A percentile compares a stretch with the other conserved stretches of the same genome.
phyloP scores from a whole-genome alignment of 1,140 invertebrate genomes.

The Drosophila lowei region DNA sequence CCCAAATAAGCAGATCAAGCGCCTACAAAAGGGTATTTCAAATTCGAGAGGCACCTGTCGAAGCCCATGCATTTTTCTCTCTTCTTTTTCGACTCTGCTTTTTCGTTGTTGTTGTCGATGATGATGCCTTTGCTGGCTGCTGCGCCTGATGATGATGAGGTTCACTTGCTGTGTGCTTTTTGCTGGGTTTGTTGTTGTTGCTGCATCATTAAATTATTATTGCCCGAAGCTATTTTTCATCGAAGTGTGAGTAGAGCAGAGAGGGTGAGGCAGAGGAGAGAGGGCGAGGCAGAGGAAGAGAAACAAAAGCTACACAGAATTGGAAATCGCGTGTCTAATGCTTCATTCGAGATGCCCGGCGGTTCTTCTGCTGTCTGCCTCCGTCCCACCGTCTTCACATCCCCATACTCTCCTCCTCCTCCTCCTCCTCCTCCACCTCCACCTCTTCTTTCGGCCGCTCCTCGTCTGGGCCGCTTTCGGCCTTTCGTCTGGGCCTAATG shows the following conservation, averaged over 20 bases:
- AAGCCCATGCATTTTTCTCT: neutral
- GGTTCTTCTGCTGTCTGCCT: slow-evolving; percentile 21
- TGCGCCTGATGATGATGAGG: slow-evolving; percentile 43
- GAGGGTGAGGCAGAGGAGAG: too few relatives aligned
- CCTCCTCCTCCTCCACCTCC: too few relatives aligned
- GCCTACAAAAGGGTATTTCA: too few relatives aligned
- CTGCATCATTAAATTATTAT: slow-evolving; percentile 80
- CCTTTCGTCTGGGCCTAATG: slow-evolving; percentile 59
- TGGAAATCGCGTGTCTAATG: slow-evolving; percentile 73
- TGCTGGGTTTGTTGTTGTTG: slow-evolving; percentile 6
- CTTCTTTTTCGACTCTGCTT: slow-evolving; percentile 6
- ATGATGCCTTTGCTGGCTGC: neutral
- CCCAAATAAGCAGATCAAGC: too few relatives aligned
- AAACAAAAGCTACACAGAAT: slow-evolving; percentile 51
- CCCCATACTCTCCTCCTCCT: neutral
- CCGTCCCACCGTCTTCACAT: neutral
- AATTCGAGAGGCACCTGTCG: too few relatives aligned
- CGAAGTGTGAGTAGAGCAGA: too few relatives aligned
- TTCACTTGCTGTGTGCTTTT: slow-evolving; percentile 53
- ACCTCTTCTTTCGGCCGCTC: neutral
- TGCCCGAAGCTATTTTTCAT: slow-evolving; percentile 58
- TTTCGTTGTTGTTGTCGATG: slow-evolving; percentile 23
- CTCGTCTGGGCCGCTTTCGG: slow-evolving; percentile 5
- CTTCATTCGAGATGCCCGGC: slow-evolving; percentile 57
- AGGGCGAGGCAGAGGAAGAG: neutral